Conservation (phyloP, 2,113 vertebrate genomes). For the Sterrhoptilus dennistouni region DNA sequence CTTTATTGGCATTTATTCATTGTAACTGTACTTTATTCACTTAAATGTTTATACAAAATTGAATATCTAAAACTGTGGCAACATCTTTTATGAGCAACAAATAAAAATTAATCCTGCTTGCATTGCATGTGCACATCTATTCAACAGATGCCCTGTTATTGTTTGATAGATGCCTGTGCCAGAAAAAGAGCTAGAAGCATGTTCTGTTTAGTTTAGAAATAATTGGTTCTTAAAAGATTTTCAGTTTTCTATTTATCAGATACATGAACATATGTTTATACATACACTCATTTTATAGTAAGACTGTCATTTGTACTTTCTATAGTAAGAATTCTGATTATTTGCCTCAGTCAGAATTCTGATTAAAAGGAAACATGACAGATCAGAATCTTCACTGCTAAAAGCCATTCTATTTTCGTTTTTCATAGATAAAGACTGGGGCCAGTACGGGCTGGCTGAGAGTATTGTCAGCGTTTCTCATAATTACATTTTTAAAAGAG, state of each 20-base stretch:
- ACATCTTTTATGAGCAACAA: conserved; percentile 45
- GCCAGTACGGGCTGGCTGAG: fast-evolving
- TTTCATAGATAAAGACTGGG: neutral
- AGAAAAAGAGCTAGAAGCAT: conserved; percentile 33
- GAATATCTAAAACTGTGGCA: conserved; percentile 25
- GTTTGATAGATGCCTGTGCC: conserved; percentile 47
- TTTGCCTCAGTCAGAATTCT: neutral
- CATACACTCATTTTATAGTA: neutral
- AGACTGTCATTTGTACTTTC: neutral
- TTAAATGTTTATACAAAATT: conserved; percentile 55
- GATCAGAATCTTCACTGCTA: neutral
- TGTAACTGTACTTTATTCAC: conserved; percentile 35
- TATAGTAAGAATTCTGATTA: neutral
- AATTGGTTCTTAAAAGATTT: conserved; percentile 39
- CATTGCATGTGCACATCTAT: neutral
- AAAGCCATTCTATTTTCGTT: neutral
- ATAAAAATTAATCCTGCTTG: conserved; percentile 53
- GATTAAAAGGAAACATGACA: neutral
- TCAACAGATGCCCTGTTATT: conserved; percentile 57
- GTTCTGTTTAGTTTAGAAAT: conserved; percentile 36
- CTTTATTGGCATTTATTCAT: conserved; percentile 36
- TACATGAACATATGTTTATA: neutral
- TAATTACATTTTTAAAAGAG: neutral
- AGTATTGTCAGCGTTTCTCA: neutral
- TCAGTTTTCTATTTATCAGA: neutral